phyloP scores from a whole-genome alignment of 2,888 invertebrate species.

The Blera fallax region DNA sequence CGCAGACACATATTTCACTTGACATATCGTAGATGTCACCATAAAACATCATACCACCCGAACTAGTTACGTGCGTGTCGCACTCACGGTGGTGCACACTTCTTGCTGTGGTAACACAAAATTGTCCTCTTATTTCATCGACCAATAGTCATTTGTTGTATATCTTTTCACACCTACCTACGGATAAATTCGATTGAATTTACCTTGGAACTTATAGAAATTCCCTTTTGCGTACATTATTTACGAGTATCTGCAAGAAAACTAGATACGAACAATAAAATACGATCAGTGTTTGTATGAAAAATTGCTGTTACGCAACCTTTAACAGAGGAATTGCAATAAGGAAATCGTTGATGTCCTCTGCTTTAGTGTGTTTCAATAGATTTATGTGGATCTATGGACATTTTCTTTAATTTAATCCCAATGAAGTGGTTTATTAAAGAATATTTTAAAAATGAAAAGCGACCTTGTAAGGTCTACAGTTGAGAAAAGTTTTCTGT shows the following conservation, averaged over 20 bases:
- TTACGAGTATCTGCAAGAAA: conserved; percentile 17
- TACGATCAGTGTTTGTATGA: not conserved
- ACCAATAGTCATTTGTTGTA: conserved; percentile 46
- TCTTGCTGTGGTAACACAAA: conserved; percentile 10
- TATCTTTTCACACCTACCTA: conserved; percentile 62
- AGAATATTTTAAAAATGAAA: too few relatives aligned
- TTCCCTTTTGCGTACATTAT: conserved; percentile 37
- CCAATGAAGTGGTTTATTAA: too few relatives aligned
- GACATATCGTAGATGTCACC: conserved; percentile 72
- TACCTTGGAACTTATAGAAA: conserved; percentile 3
- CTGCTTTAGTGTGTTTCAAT: not conserved
- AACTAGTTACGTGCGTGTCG: conserved; percentile 60
- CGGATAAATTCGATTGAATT: conserved; percentile 44
- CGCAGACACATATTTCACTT: conserved; percentile 71
- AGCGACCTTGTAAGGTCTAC: too few relatives aligned
- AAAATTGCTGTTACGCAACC: conserved; percentile 22
- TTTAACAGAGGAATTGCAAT: not conserved
- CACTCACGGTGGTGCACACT: conserved; percentile 26
- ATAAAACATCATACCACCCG: conserved; percentile 69
- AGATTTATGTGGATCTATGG: too few relatives aligned
- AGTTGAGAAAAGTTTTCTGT: not conserved
- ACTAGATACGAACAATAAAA: conserved; percentile 12
- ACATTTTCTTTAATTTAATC: too few relatives aligned
- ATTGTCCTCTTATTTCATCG: conserved; percentile 56
- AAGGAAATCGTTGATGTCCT: not conserved